Evolutionary conservation across 1,140 invertebrate species (phyloP).

Genomic region (Helicoverpa zea): DNA sequence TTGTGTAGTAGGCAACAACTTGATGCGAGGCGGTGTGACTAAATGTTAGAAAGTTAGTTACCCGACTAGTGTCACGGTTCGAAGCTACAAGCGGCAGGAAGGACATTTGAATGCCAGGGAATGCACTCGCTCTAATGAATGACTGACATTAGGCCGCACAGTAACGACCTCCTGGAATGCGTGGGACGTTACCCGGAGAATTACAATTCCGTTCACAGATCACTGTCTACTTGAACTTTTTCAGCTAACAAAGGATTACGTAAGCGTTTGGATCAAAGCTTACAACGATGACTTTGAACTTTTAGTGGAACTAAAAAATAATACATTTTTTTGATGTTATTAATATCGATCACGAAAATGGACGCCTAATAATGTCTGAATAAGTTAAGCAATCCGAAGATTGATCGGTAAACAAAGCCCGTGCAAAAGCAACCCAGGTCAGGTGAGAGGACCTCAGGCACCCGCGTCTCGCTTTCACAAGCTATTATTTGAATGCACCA

Average conservation of each 20-base stretch:
- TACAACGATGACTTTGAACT: slow-evolving; percentile 39
- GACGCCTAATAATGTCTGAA: not conserved
- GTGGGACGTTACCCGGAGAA: slow-evolving; percentile 56
- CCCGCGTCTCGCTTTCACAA: slow-evolving; percentile 56
- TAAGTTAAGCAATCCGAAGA: slow-evolving; percentile 42
- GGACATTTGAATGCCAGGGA: slow-evolving; percentile 69
- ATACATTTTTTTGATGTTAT: not conserved
- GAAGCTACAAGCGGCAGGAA: slow-evolving; percentile 51
- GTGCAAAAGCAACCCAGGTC: slow-evolving; percentile 43
- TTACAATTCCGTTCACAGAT: slow-evolving; percentile 52
- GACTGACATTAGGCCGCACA: slow-evolving; percentile 61
- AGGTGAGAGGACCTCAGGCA: slow-evolving; percentile 48
- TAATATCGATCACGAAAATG: not conserved
- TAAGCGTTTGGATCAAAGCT: slow-evolving; percentile 52
- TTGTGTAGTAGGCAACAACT: not conserved
- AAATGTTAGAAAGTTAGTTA: slow-evolving; percentile 59
- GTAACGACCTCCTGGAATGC: slow-evolving; percentile 62
- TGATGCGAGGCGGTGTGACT: slow-evolving; percentile 48
- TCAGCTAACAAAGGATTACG: slow-evolving; percentile 50
- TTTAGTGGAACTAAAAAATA: slow-evolving; percentile 2
- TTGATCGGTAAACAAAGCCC: slow-evolving; percentile 64
- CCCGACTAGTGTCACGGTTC: slow-evolving; percentile 17
- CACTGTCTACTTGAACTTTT: slow-evolving; percentile 56
- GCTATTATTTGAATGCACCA: slow-evolving; percentile 29
- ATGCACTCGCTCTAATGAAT: slow-evolving; percentile 69